Percentiles rank a stretch among this genome's conserved stretches.
Conservation (phyloP, 2,113 vertebrate genomes). For the Genyomyrus donnyi region DNA sequence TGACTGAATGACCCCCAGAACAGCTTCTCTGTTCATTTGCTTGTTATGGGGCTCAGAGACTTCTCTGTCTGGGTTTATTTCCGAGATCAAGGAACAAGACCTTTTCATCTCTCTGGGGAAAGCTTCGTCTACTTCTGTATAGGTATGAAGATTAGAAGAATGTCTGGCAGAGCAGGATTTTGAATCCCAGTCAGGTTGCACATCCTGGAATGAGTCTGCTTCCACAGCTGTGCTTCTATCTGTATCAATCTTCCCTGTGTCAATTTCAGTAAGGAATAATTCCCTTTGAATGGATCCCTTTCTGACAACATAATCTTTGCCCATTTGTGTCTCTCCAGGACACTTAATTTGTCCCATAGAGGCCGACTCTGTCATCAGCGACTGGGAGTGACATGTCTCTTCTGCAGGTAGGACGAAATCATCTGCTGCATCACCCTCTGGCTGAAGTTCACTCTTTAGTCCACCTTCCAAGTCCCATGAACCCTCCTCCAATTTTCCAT, state of each 20-base stretch:
- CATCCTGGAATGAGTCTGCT: constrained; percentile 52
- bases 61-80: constrained; percentile 40
- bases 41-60: constrained; percentile 37
- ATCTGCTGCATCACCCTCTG: constrained; percentile 43
- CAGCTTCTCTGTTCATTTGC: constrained; percentile 62
- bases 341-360: constrained; percentile 46
- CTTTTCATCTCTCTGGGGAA: constrained; percentile 54
- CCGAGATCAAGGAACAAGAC: constrained; percentile 55
- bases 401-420: constrained; percentile 46
- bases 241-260: constrained; percentile 48
- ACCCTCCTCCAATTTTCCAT: constrained; percentile 43
- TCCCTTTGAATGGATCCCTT: constrained; percentile 54
- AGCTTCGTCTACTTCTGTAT: constrained; percentile 52
- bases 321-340: constrained; percentile 28
- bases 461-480: constrained; percentile 40
- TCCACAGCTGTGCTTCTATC: constrained; percentile 43
- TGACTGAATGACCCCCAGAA: constrained; percentile 64
- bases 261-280: constrained; percentile 67
- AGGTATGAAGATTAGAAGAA: constrained; percentile 43
- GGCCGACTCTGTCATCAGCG: constrained; percentile 56
- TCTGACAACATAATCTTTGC: constrained; percentile 19
- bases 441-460: constrained; percentile 31
- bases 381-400: constrained; percentile 61
- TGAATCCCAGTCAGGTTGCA: constrained; percentile 49
- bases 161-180: constrained; percentile 48